Conservation (phyloP, 2,888 invertebrate species). For the Leptogaster cylindrica region DNA sequence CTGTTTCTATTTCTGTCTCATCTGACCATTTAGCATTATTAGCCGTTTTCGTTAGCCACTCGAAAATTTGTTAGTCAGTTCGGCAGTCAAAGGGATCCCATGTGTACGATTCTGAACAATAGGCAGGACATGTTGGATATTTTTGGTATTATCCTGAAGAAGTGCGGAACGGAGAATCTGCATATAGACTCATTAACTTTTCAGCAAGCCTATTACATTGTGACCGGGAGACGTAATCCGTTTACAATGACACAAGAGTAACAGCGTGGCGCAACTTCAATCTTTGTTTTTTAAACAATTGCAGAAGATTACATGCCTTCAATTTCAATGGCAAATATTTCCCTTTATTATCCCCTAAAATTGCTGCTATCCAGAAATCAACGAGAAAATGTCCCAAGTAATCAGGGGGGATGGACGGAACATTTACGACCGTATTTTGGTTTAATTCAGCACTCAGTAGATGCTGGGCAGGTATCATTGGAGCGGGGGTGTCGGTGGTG, state of each 20-base stretch:
- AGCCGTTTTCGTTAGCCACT: background rate
- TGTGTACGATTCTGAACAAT: conserved; percentile 8
- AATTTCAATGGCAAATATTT: too few species aligned
- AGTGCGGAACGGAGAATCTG: too few species aligned
- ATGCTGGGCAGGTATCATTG: background rate
- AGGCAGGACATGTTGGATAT: background rate
- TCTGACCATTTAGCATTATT: background rate
- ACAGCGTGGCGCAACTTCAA: too few species aligned
- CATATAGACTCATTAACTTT: conserved; percentile 10
- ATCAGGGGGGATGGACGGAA: background rate
- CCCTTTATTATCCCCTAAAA: too few species aligned
- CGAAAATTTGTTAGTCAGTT: background rate
- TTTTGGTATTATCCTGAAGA: background rate
- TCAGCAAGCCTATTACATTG: conserved; percentile 5
- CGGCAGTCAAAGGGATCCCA: background rate
- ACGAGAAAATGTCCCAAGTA: background rate
- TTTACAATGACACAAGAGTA: too few species aligned
- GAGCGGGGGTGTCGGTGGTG: background rate
- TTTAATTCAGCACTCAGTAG: conserved; percentile 7
- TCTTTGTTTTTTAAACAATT: too few species aligned
- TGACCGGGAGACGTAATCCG: background rate
- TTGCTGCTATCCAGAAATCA: too few species aligned
- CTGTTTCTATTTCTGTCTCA: background rate
- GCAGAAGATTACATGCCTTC: too few species aligned
- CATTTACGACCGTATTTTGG: background rate